Percentiles rank a stretch among this genome's conserved stretches.
These are phyloP conservation scores for Coelinius sp. DNA, from an alignment of 2,888 invertebrate genomes.

Conservation along the genomic window DNA sequence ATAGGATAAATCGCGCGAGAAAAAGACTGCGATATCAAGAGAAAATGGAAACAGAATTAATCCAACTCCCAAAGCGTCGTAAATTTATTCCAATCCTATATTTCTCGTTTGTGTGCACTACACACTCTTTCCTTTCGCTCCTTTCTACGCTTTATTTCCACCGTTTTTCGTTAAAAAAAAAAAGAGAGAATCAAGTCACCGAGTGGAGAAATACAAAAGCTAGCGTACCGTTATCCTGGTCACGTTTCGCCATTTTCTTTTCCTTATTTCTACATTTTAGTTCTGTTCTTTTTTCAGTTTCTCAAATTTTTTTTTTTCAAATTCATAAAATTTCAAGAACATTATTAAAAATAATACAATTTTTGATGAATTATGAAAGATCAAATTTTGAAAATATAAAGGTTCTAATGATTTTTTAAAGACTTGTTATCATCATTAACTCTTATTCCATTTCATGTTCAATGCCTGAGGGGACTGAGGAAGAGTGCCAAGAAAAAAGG, in stretches of 20 bases:
- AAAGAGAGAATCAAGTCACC: slow-evolving; percentile 39
- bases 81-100: slow-evolving; percentile 62
- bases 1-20: slow-evolving; percentile 12
- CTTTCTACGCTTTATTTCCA: slow-evolving; percentile 12
- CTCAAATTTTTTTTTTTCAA: background rate
- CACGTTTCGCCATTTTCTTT: slow-evolving; percentile 53
- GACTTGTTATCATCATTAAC: too few species aligned
- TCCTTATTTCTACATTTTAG: slow-evolving; percentile 27
- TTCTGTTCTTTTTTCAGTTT: slow-evolving; percentile 20
- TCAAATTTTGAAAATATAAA: too few species aligned
- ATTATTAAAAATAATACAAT: too few species aligned
- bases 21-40: slow-evolving; percentile 35
- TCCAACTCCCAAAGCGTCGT: slow-evolving; percentile 52
- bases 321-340: too few species aligned
- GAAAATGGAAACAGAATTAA: slow-evolving; percentile 53
- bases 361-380: too few species aligned
- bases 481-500: too few species aligned
- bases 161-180: too few species aligned
- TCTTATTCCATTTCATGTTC: too few species aligned
- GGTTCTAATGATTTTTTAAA: too few species aligned
- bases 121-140: slow-evolving; percentile 32
- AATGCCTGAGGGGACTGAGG: too few species aligned
- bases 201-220: slow-evolving; percentile 50
- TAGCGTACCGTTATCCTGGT: slow-evolving; percentile 60
- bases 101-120: slow-evolving; percentile 51